phyloP scores from a whole-genome alignment of 2,888 invertebrate species.

The Ornithoptera alexandrae region DNA sequence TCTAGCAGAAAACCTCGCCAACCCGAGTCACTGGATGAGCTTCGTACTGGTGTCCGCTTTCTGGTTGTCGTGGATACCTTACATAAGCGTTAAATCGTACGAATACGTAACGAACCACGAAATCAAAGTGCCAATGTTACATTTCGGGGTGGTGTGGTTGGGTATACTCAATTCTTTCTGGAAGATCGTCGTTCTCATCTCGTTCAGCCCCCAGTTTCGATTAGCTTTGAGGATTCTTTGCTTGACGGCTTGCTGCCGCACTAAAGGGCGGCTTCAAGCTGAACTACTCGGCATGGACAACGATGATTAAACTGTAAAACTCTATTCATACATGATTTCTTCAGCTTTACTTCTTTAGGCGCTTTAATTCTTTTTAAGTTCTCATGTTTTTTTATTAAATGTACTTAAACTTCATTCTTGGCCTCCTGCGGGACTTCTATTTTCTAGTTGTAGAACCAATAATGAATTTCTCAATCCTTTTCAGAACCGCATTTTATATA shows the following conservation, averaged over 20 bases:
- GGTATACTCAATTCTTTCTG: conserved; percentile 97
- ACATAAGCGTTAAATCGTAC: conserved; percentile 90
- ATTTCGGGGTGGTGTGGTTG: conserved; percentile 96
- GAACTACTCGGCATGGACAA: conserved; percentile 92
- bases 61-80: conserved; percentile 97
- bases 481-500: too few species aligned
- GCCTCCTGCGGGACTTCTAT: too few species aligned
- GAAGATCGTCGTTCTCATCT: conserved; percentile 94
- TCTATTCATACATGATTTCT: background rate
- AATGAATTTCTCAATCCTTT: background rate
- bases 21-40: conserved; percentile 97
- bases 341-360: background rate
- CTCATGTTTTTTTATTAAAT: background rate
- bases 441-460: background rate
- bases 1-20: conserved; percentile 92
- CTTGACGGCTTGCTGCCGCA: conserved; percentile 92
- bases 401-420: background rate
- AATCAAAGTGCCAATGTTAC: conserved; percentile 88
- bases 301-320: conserved; percentile 83
- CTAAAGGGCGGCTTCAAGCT: conserved; percentile 90
- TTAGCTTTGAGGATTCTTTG: conserved; percentile 92
- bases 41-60: conserved; percentile 94
- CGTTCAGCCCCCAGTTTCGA: conserved; percentile 95
- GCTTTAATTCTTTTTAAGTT: background rate
- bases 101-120: conserved; percentile 83